phyloP scores from a whole-genome alignment of 2,888 invertebrate genomes.

The Macrosiphum euphorbiae region DNA sequence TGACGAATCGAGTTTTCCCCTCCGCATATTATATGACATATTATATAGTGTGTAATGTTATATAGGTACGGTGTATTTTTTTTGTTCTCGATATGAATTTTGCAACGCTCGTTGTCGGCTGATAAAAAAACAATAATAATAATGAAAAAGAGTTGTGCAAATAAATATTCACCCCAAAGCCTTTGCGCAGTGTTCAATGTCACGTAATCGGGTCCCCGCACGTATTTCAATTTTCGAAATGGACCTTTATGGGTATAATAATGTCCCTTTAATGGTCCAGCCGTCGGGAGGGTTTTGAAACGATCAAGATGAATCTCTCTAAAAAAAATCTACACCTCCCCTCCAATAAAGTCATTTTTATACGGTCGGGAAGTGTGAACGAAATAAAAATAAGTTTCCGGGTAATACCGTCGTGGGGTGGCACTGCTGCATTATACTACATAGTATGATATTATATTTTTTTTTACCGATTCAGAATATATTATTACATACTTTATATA shows the following conservation, averaged over 20 bases:
- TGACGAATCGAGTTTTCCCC: constrained; percentile 62
- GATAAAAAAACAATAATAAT: not conserved
- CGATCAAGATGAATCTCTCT: not conserved
- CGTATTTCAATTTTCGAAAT: constrained; percentile 60
- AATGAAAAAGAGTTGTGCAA: constrained; percentile 54
- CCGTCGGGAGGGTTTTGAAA: constrained; percentile 50
- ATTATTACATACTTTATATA: not conserved
- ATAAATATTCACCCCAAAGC: constrained; percentile 61
- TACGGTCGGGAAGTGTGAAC: not conserved
- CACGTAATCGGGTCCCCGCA: constrained; percentile 38
- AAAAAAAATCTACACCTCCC: constrained; percentile 19
- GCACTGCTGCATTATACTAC: not conserved
- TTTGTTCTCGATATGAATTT: constrained; percentile 15
- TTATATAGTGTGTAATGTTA: not conserved
- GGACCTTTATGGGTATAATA: constrained; percentile 42
- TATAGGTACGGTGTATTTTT: not conserved
- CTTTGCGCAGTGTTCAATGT: constrained; percentile 14
- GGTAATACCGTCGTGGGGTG: not conserved
- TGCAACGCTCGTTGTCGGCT: not conserved
- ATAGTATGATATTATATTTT: not conserved
- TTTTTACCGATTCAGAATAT: not conserved
- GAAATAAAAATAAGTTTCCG: constrained; percentile 26
- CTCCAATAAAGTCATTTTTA: constrained; percentile 36
- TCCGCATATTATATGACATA: not conserved
- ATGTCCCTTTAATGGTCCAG: constrained; percentile 52